Base-by-base conservation (phyloP, 37 sponge, comb jelly and placozoan genomes). In the Hormiphora californensis region DNA sequence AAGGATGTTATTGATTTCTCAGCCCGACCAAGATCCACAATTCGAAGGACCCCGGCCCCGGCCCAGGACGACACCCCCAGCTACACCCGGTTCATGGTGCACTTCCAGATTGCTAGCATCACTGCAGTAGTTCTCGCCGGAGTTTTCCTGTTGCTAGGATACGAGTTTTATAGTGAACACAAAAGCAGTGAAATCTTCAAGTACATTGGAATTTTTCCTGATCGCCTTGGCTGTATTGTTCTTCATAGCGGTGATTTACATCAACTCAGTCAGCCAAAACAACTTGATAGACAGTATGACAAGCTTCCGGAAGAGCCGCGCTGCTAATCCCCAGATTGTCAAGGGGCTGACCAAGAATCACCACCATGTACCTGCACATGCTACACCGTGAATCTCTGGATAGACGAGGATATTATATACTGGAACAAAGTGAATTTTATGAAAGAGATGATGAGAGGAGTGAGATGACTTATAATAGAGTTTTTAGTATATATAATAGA, bases 231-330 rank as follows among this genome's bases (percentile, higher is more conserved):
- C 39, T 4, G 46, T 73, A 25, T 25, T 39, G 3, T 22, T 46
- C n/a, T 73, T 73, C 25, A 73, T 73, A 1, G 81, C 81, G 22
- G 81, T 73, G 1, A 73, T 73, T 41, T 73, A 73, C 81, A 73
- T 73, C 25, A 73, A 73, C 46, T 73, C 81, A 15, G 81, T 73
- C 46, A 73, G 81, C 81, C 40, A 33, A 7, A 73, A 33, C 44
- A 73, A 73, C 25, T 28, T 73, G 32, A 41, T 73, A 43, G 44
- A 73, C 81, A 36, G 30, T 17, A 73, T 73, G 81, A 1, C n/a
- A 19, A 73, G 81, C 35, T 73, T 73, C 81, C 8, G 81, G 27
- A 39, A 46, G 27, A 43, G 46, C 1, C 9, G 25, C n/a, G 81
- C 81, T 11, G 81, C 81, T 4, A 73, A 73, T 28, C 81, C 81